Base-by-base conservation (phyloP, 1,140 invertebrate species). In the Pomacea maculata region DNA sequence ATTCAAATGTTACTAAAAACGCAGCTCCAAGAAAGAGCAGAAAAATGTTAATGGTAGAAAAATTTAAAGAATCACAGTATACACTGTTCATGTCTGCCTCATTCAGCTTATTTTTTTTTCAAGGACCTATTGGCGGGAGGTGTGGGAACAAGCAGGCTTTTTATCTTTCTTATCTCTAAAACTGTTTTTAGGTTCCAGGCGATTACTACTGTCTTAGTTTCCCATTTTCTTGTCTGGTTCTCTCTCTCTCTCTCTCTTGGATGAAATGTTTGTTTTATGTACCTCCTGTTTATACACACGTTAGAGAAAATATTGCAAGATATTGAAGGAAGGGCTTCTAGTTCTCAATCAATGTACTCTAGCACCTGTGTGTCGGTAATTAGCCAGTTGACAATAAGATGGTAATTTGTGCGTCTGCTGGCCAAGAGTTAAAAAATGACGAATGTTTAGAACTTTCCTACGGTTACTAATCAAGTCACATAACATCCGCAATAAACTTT, bases 191-290 rank as follows among this genome's bases (percentile, higher is more conserved):
- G 45, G 15, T 71, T 71, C 12, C 15, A 25, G 25, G 68, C 12
- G 15, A 1, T 12, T 25, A 8, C 45, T 19, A 14, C 25, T 25
- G 21, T 17, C 1, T 25, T 25, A 2, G 17, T 19, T 25, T 25
- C 6, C 17, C 1, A 67, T 67, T 45, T 71, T 19, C 0, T 1
- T 25, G 17, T 25, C 25, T 4, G 14, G 12, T 45, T 71, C 68
- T 71, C 68, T 71, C 68, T 71, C 21, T 71, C 68, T 71, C 68
- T 71, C 68, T 71, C 68, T 71, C 68, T 71, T 45, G 25, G 25
- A 34, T 45, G 25, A 25, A 34, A 11, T 71, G 25, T 71, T 10
- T 7, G 2, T 67, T 25, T 67, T 25, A 19, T 25, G 17, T 25
- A 19, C 64, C 2, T 25, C 2, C 64, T 67, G 17, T 67, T 45